Evolutionary conservation across 2,888 invertebrate species (phyloP).

Genomic region (Papilio protenor): DNA sequence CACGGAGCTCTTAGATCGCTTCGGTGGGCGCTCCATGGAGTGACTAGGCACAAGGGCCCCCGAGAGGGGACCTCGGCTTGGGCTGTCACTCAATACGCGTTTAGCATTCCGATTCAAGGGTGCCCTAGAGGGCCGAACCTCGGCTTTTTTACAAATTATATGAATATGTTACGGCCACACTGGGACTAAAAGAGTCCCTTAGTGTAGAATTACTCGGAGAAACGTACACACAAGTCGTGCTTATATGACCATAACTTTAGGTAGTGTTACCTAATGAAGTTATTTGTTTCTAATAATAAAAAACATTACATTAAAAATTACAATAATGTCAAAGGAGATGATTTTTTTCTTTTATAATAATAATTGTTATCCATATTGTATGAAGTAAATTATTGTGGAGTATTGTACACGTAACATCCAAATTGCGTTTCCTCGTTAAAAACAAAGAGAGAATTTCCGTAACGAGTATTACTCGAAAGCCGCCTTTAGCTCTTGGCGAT

Average conservation of each 20-base stretch:
- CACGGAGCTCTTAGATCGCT: too few relatives aligned
- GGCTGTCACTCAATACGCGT: too few relatives aligned
- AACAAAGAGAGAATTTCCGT: constrained; percentile 30
- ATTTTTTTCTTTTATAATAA: background rate
- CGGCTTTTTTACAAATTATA: too few relatives aligned
- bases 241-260: background rate
- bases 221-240: too few relatives aligned
- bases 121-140: too few relatives aligned
- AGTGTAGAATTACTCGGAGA: too few relatives aligned
- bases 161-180: too few relatives aligned
- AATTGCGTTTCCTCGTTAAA: constrained; percentile 39
- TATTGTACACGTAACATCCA: constrained; percentile 13
- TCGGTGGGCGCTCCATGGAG: too few relatives aligned
- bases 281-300: background rate
- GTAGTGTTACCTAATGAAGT: background rate
- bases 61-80: too few relatives aligned
- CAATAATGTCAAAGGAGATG: background rate
- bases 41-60: too few relatives aligned
- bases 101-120: too few relatives aligned
- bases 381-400: constrained; percentile 19
- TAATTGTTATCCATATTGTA: constrained; percentile 10
- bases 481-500: constrained; percentile 39
- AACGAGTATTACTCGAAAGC: constrained; percentile 37
- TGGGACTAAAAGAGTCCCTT: too few relatives aligned
- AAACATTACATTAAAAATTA: background rate